These are phyloP conservation scores for Sorex maritimensis DNA, from an alignment of 2,797 vertebrate species.

Conservation along the genomic window DNA sequence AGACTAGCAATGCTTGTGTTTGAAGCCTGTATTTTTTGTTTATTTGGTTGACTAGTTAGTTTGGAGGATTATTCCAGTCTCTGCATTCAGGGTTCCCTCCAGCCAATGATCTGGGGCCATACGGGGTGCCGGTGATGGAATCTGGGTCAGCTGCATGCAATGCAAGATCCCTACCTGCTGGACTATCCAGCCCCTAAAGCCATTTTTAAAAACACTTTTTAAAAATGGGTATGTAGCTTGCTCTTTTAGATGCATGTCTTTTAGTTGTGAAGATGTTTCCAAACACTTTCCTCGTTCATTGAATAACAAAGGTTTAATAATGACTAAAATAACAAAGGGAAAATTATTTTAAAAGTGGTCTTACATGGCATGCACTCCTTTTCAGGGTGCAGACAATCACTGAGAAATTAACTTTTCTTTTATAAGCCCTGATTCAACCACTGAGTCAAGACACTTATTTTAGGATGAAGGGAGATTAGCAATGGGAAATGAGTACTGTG, in stretches of 20 bases:
- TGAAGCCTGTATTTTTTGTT: neutral
- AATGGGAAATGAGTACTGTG: neutral
- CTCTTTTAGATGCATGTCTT: neutral
- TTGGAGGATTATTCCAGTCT: no score
- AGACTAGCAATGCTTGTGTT: neutral
- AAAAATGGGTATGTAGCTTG: no score
- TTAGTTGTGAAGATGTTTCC: neutral
- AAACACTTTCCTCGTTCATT: neutral
- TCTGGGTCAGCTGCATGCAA: no score
- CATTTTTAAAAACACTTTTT: no score
- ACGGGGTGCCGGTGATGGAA: no score
- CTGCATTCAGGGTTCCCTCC: no score
- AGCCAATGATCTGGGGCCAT: no score
- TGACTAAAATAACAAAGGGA: conserved; percentile 15
- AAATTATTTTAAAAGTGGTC: neutral
- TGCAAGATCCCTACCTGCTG: no score
- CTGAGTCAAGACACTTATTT: neutral
- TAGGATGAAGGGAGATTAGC: neutral
- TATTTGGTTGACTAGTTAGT: no score
- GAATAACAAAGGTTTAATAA: conserved; percentile 19
- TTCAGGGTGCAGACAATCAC: neutral
- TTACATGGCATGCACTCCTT: neutral
- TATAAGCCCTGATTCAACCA: neutral
- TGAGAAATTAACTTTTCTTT: neutral
- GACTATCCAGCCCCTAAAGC: no score